These are phyloP conservation scores for Thrips palmi DNA, from an alignment of 1,140 invertebrate species.

Conservation along the genomic window DNA sequence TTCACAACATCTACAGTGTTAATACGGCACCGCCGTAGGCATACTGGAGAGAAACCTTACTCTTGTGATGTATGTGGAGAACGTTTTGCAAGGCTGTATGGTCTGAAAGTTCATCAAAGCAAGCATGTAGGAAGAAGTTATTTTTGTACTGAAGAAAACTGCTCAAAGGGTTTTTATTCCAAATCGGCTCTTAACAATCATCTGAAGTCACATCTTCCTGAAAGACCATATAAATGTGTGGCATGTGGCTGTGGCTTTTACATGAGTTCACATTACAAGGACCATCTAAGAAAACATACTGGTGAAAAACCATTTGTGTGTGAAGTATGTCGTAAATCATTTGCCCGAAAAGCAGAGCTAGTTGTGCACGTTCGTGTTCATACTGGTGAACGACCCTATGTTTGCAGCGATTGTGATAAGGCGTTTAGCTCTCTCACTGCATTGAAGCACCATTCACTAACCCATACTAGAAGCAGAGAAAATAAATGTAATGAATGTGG, in stretches of 20 bases:
- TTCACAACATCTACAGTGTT: too few species aligned
- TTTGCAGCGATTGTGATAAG: slow-evolving; percentile 24
- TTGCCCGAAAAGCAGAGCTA: slow-evolving; percentile 30
- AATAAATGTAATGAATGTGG: too few species aligned
- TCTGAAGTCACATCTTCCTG: too few species aligned
- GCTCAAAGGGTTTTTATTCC: too few species aligned
- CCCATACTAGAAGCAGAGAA: too few species aligned
- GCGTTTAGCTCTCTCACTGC: slow-evolving; percentile 25
- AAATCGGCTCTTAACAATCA: too few species aligned
- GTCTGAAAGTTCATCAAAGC: too few species aligned
- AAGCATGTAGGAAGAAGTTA: too few species aligned
- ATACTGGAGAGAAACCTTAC: slow-evolving; percentile 67
- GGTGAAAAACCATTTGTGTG: slow-evolving; percentile 58
- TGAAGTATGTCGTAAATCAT: slow-evolving; percentile 30
- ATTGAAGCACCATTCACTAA: slow-evolving; percentile 30
- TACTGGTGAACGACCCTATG: slow-evolving; percentile 30
- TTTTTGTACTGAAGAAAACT: too few species aligned
- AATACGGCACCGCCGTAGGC: too few species aligned
- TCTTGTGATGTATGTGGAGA: slow-evolving; percentile 51
- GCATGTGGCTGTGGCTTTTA: slow-evolving; percentile 38
- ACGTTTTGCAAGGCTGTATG: too few species aligned
- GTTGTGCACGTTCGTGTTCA: slow-evolving; percentile 34
- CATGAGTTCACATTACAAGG: too few species aligned
- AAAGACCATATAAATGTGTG: slow-evolving; percentile 58
- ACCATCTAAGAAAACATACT: slow-evolving; percentile 78